Evolutionary conservation across 2,113 vertebrate species (phyloP), one percentile per base, ranked within the genome.

Genomic region (Siniperca knerii): DNA sequence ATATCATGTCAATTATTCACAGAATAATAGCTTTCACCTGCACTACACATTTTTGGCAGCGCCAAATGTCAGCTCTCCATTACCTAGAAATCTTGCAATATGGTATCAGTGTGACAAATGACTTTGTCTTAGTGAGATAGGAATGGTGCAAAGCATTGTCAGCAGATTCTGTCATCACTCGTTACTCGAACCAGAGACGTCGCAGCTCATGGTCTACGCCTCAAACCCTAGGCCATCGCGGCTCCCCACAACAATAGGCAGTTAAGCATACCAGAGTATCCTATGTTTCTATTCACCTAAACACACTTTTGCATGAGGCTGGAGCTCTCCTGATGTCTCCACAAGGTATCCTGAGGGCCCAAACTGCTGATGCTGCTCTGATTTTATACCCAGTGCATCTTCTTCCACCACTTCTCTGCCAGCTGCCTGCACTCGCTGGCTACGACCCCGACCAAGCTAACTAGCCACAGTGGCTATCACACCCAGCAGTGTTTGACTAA

Each of bases 401-500:
- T 40, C 66, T 48, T 55, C 76, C 50, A 16, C 54, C 55, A 50
- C 67, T 65, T 55, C 78, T 84, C 77, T 68, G 65, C 48, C 65
- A 77, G 75, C 70, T 70, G 72, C 74, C 50, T 71, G 70, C 62
- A 61, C 75, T 77, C 29, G 29, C 50, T 83, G 80, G 60, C 87
- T 61, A 33, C 13, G 20, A 78, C 83, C 83, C 79, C 68, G 4
- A 77, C 70, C 67, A 35, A 83, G 82, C 89, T 86, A 91, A 88
- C 92, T 89, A 85, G 87, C 90, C 79, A 82, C 87, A 90, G 84
- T 73, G 81, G 90, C 94, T 91, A 92, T 92, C 89, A 91, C 86
- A 82, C 66, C 84, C 90, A 89, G 87, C 90, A 85, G 91, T 79
- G 89, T 92, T 81, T 91, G 91, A 90, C 92, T 92, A 90, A 94